A percentile compares a stretch with the other conserved stretches of the same genome.
phyloP scores from a whole-genome alignment of 2,888 invertebrate species.

The Himalopsyche tibetana region DNA sequence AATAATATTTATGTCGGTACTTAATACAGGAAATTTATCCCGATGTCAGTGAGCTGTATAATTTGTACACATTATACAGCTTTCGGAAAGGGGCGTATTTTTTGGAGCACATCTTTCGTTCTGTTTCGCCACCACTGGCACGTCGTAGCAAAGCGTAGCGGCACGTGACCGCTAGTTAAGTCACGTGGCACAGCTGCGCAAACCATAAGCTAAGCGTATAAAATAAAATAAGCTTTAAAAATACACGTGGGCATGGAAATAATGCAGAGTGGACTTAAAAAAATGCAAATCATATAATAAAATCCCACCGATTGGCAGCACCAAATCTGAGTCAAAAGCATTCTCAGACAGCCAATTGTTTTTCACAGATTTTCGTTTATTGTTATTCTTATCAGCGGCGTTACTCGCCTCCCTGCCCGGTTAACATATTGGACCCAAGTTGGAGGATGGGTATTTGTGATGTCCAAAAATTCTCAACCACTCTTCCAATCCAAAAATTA shows the following conservation, averaged over 20 bases:
- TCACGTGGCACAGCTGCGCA: constrained; percentile 27
- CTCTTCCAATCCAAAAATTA: too few species aligned
- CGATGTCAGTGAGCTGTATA: background rate
- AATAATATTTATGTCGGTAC: constrained; percentile 6
- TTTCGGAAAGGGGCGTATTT: background rate
- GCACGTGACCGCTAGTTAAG: background rate
- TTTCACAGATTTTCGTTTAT: too few species aligned
- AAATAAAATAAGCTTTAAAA: constrained; percentile 26
- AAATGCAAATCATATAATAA: too few species aligned
- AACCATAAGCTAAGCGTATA: constrained; percentile 28
- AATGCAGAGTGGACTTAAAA: too few species aligned
- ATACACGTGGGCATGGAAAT: background rate
- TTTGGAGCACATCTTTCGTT: constrained; percentile 1
- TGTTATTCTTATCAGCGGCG: too few species aligned
- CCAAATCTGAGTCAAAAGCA: too few species aligned
- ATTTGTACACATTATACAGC: background rate
- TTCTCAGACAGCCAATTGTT: too few species aligned
- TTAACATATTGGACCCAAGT: too few species aligned
- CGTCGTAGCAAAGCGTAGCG: background rate
- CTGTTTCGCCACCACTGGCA: constrained; percentile 15
- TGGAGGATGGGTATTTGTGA: too few species aligned
- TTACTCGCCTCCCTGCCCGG: too few species aligned
- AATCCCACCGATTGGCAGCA: too few species aligned
- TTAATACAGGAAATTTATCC: background rate
- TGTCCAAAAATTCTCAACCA: too few species aligned